Percentiles rank a stretch among this genome's conserved stretches.
Evolutionary conservation across 1,140 invertebrate genomes (phyloP).

Genomic region (Ridgeia piscesae): DNA sequence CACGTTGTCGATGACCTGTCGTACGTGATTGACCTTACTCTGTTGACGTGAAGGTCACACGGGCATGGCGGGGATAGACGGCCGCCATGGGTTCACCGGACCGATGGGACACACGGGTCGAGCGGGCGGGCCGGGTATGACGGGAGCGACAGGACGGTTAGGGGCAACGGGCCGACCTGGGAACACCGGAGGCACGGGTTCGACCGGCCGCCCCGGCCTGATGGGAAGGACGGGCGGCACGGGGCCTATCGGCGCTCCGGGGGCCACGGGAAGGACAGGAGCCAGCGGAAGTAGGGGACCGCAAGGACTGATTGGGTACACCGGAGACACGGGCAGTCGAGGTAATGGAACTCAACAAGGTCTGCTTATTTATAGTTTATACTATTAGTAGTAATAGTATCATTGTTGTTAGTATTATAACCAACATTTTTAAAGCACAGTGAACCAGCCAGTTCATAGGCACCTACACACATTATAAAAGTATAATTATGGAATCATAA

Average conservation of each 20-base stretch:
- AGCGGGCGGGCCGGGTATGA: background rate
- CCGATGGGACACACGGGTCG: background rate
- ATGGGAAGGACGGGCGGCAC: background rate
- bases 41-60: background rate
- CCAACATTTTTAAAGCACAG: too few relatives aligned
- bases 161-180: background rate
- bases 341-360: background rate
- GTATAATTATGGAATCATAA: too few relatives aligned
- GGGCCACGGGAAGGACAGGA: conserved; percentile 10
- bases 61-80: background rate
- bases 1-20: too few relatives aligned
- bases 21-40: background rate
- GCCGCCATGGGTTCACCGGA: background rate
- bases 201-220: background rate
- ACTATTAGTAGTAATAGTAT: too few relatives aligned
- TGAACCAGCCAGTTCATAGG: too few relatives aligned
- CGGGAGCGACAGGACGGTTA: background rate
- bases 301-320: conserved; percentile 6
- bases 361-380: too few relatives aligned
- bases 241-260: background rate
- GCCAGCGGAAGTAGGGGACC: conserved; percentile 3
- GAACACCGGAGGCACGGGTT: background rate
- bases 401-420: too few relatives aligned
- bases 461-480: too few relatives aligned
- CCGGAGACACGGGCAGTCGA: background rate